phyloP scores from a whole-genome alignment of 2,113 vertebrate genomes.

The Dicerorhinus sumatrensis region DNA sequence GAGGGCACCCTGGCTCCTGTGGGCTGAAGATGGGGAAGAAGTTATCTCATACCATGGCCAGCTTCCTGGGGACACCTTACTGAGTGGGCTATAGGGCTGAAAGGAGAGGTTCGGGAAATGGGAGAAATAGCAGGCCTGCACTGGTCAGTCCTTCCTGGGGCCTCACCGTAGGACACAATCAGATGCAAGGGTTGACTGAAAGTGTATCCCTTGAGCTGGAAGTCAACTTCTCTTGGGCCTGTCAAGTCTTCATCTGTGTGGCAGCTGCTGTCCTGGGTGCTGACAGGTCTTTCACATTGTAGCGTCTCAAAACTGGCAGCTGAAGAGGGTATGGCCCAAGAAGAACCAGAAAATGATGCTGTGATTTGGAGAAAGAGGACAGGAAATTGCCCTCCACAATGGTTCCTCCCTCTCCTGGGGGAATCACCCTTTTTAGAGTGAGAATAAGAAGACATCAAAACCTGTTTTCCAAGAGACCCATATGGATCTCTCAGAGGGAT shows the following conservation, averaged over 20 bases:
- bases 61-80: background rate
- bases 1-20: background rate
- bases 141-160: background rate
- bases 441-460: background rate
- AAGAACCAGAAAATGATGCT: background rate
- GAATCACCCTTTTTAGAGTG: background rate
- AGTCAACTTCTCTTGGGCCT: background rate
- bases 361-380: background rate
- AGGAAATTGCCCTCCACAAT: background rate
- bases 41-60: background rate
- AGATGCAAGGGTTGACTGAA: constrained; percentile 79
- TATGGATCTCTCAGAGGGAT: background rate
- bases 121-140: background rate
- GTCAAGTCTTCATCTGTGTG: rapidly evolving
- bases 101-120: background rate
- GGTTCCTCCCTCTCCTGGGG: background rate
- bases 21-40: background rate
- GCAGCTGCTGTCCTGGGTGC: constrained; percentile 29
- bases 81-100: background rate
- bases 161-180: constrained; percentile 76
- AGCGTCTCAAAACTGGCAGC: background rate
- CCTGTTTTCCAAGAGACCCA: background rate
- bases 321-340: background rate
- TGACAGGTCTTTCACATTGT: constrained; percentile 32
- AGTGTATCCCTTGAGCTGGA: constrained; percentile 42